Evolutionary conservation across 2,113 vertebrate species (phyloP).

Genomic region (Cygnus buccinator): DNA sequence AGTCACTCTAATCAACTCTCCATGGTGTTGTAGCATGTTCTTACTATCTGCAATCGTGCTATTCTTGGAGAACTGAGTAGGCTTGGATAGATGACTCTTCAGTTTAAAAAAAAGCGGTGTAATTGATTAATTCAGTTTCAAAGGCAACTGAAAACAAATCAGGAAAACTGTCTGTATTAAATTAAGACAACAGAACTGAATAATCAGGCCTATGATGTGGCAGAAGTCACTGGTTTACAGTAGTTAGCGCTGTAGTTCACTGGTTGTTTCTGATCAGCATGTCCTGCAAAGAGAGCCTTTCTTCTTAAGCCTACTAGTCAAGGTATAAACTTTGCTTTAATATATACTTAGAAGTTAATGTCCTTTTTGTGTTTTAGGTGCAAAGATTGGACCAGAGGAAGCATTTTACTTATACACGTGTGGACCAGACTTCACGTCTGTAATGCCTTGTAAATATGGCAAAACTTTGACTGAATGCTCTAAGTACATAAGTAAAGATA

Average conservation of each 20-base stretch:
- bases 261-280: background rate
- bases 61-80: background rate
- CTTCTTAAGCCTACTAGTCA: background rate
- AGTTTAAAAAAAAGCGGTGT: background rate
- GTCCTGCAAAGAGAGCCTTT: background rate
- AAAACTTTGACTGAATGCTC: slow-evolving; percentile 81
- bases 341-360: background rate
- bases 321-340: background rate
- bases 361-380: slow-evolving; percentile 77
- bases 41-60: background rate
- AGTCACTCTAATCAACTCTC: background rate
- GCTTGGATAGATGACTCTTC: background rate
- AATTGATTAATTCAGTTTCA: background rate
- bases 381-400: slow-evolving; percentile 89
- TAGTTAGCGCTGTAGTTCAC: background rate
- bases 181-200: background rate
- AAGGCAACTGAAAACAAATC: no score
- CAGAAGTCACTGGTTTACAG: background rate
- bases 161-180: no score
- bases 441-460: slow-evolving; percentile 97
- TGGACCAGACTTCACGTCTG: slow-evolving; percentile 91
- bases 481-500: slow-evolving; percentile 90
- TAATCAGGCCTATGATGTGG: background rate
- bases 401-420: slow-evolving; percentile 91
- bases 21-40: background rate